phyloP scores from a whole-genome alignment of 2,113 vertebrate species.

The Daboia siamensis region DNA sequence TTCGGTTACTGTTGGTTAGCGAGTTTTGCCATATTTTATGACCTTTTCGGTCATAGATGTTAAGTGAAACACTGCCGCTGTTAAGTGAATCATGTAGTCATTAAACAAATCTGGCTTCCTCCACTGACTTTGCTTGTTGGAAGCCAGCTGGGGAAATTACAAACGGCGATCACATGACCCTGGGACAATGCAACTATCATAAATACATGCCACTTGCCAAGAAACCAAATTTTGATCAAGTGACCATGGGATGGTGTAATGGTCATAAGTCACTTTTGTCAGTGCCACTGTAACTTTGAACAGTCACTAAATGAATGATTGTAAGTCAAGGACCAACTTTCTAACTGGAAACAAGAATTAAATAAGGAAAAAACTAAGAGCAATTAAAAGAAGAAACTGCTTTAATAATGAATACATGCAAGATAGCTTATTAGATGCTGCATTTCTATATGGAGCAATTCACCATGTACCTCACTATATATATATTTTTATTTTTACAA shows the following conservation, averaged over 20 bases:
- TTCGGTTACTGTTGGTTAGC: neutral
- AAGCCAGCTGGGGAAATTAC: too few relatives aligned
- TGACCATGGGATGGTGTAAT: neutral
- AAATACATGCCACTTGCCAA: neutral
- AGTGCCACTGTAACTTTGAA: neutral
- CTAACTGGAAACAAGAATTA: neutral
- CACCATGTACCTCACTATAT: neutral
- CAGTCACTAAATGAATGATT: neutral
- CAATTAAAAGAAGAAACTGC: neutral
- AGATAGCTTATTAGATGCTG: neutral
- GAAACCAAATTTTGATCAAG: neutral
- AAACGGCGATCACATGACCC: neutral
- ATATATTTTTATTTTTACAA: neutral
- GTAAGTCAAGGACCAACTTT: neutral
- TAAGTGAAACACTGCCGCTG: neutral
- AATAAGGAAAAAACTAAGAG: neutral
- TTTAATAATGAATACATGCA: neutral
- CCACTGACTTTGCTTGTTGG: neutral
- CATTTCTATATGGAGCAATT: neutral
- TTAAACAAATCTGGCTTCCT: neutral
- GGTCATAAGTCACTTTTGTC: neutral
- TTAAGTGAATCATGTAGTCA: neutral
- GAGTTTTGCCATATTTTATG: neutral
- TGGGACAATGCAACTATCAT: neutral
- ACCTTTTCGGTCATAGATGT: neutral